Conservation (phyloP, 2,113 vertebrate genomes). For the Entelurus aequoreus region DNA sequence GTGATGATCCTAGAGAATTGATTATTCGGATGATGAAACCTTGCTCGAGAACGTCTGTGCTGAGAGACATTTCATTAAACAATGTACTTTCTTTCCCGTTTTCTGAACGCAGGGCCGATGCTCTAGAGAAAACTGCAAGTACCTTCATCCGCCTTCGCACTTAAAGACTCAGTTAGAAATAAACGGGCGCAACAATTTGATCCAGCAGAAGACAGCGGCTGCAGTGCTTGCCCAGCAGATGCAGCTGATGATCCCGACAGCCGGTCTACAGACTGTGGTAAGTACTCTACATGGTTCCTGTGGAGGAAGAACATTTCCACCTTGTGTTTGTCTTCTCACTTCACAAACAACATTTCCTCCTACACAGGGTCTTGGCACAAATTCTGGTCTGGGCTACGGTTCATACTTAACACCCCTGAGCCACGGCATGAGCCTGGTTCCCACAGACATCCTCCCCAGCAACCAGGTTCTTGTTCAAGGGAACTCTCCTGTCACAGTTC, state of each 20-base stretch:
- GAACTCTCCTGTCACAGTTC: constrained; percentile 82
- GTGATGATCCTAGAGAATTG: neutral
- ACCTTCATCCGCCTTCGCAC: constrained; percentile 93
- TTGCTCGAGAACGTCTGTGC: neutral
- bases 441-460: constrained; percentile 86
- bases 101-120: constrained; percentile 82
- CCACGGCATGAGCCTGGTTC: constrained; percentile 87
- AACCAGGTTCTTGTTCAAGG: constrained; percentile 83
- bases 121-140: constrained; percentile 96
- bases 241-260: constrained; percentile 94
- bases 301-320: neutral
- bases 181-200: constrained; percentile 95
- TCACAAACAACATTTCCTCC: constrained; percentile 80
- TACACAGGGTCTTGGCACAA: constrained; percentile 84
- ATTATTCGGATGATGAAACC: neutral
- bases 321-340: constrained; percentile 15
- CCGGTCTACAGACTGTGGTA: constrained; percentile 84
- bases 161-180: constrained; percentile 96
- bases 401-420: constrained; percentile 86
- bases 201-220: constrained; percentile 93
- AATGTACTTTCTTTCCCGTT: neutral
- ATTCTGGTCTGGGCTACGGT: constrained; percentile 85
- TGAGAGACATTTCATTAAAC: neutral
- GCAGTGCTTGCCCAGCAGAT: constrained; percentile 94
- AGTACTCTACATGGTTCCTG: constrained; percentile 42